Conservation (phyloP, 2,797 vertebrate species). For the Phoeniculus purpureus region DNA sequence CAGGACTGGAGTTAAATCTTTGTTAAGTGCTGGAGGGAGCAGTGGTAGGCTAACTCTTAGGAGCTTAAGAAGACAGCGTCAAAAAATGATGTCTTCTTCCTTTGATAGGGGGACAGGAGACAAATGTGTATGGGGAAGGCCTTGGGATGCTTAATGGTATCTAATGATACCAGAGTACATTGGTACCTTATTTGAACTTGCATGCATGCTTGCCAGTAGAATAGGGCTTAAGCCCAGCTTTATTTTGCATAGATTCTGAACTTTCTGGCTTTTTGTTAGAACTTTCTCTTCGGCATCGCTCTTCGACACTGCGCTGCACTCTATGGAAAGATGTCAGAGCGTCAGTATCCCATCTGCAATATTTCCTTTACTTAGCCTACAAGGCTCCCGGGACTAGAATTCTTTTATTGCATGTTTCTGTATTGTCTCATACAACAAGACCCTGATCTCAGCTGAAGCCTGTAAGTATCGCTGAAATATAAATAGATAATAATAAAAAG, state of each 20-base stretch:
- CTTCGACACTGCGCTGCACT: background rate
- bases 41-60: background rate
- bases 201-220: background rate
- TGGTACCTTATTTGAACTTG: background rate
- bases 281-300: background rate
- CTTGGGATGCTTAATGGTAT: background rate
- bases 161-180: background rate
- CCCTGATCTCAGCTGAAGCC: conserved; percentile 17
- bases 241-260: background rate
- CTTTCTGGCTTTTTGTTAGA: background rate
- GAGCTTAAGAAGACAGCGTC: background rate
- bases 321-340: background rate
- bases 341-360: background rate
- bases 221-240: background rate
- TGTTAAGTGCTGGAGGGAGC: background rate
- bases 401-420: background rate
- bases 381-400: background rate
- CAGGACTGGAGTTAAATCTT: background rate
- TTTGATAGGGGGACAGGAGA: background rate
- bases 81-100: background rate
- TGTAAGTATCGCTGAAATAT: conserved; percentile 42
- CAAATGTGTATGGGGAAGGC: background rate
- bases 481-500: conserved; percentile 55
- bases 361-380: conserved; percentile 24
- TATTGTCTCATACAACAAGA: background rate